A percentile compares a stretch with the other conserved stretches of the same genome.
phyloP scores from a whole-genome alignment of 2,797 vertebrate genomes.

The Eutrigla gurnardus region DNA sequence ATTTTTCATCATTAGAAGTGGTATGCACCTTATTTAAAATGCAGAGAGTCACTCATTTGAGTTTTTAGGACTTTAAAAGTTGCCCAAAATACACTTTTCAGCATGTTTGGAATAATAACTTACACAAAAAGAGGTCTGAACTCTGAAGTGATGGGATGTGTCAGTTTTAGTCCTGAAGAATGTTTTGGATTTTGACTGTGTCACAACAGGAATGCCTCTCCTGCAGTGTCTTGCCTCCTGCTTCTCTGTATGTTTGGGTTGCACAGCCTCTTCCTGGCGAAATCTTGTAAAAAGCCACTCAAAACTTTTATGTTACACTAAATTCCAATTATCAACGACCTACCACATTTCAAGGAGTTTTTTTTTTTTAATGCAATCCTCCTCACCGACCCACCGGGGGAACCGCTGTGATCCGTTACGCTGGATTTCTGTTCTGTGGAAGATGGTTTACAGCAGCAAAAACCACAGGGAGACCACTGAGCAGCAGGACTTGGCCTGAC shows the following conservation, averaged over 20 bases:
- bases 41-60: background rate
- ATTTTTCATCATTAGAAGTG: background rate
- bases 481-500: constrained; percentile 48
- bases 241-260: constrained; percentile 58
- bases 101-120: background rate
- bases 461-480: constrained; percentile 54
- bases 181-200: constrained; percentile 50
- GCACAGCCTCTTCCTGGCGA: constrained; percentile 42
- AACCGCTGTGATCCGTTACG: constrained; percentile 38
- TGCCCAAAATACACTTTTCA: background rate
- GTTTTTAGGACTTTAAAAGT: background rate
- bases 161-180: constrained; percentile 56
- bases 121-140: background rate
- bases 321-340: constrained; percentile 33
- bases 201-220: constrained; percentile 73
- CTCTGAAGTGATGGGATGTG: constrained; percentile 53
- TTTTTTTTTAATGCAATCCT: constrained; percentile 1
- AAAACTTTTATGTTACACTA: constrained; percentile 30
- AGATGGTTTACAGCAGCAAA: constrained; percentile 58
- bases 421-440: constrained; percentile 45
- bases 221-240: constrained; percentile 75
- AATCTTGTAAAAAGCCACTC: constrained; percentile 44
- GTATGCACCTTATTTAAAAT: background rate
- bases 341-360: background rate
- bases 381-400: constrained; percentile 17